Conservation (phyloP, 2,797 vertebrate species). For the Australoheros facetus region DNA sequence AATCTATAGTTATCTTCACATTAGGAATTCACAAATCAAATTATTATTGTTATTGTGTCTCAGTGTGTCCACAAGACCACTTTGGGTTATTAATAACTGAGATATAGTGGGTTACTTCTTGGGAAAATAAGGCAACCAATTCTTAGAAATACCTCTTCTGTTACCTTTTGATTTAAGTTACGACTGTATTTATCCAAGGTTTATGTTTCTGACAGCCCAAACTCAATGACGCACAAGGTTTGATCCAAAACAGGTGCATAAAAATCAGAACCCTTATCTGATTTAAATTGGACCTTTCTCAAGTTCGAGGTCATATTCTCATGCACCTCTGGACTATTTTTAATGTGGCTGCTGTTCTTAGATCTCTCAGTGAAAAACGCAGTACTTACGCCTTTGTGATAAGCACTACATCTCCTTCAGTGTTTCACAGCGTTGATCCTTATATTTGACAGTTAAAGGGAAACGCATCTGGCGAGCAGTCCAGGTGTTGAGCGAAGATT, state of each 20-base stretch:
- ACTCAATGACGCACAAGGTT: not conserved
- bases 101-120: too few relatives aligned
- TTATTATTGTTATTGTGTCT: not conserved
- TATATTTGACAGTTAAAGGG: too few relatives aligned
- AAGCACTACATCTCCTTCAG: not conserved
- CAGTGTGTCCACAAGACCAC: too few relatives aligned
- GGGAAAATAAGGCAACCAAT: too few relatives aligned
- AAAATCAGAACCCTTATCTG: not conserved
- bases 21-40: not conserved
- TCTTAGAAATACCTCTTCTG: too few relatives aligned
- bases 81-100: too few relatives aligned
- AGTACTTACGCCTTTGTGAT: not conserved
- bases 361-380: accelerated
- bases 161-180: not conserved
- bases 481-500: not conserved
- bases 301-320: not conserved
- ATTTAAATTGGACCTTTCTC: not conserved
- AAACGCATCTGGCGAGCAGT: not conserved
- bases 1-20: not conserved
- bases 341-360: not conserved
- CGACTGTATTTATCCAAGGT: not conserved
- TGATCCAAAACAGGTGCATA: not conserved
- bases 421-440: not conserved
- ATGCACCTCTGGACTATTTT: not conserved
- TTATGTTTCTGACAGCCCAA: not conserved